Conservation (phyloP, 53 echinoderm and acorn worm species). For the Pentamera pediparva region DNA sequence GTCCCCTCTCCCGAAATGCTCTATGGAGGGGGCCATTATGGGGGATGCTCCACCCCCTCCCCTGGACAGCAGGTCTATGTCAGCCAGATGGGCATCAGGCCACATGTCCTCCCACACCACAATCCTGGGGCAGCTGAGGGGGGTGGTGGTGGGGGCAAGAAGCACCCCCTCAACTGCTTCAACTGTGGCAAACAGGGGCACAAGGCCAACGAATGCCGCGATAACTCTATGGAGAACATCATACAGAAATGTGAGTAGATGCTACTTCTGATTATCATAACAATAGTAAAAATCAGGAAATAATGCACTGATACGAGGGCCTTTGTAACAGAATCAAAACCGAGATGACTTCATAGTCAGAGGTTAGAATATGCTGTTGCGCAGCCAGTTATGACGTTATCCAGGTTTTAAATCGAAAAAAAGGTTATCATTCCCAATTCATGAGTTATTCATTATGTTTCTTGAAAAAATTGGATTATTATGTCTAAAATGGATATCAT, state of each 20-base stretch:
- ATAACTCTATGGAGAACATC: constrained; percentile 70
- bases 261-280: not conserved
- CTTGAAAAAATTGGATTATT: too few species aligned
- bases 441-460: too few species aligned
- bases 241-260: constrained; percentile 76
- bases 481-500: too few species aligned
- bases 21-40: not conserved
- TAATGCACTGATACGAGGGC: too few species aligned
- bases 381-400: too few species aligned
- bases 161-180: constrained; percentile 63
- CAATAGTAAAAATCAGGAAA: not conserved
- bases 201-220: constrained; percentile 61
- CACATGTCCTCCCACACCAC: constrained; percentile 49
- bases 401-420: too few species aligned
- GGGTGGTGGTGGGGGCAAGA: constrained; percentile 43
- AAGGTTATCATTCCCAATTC: too few species aligned
- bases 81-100: constrained; percentile 39
- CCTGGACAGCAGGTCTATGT: constrained; percentile 30
- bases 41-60: not conserved
- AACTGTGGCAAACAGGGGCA: constrained; percentile 88
- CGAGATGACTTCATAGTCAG: too few species aligned
- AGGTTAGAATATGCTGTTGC: too few species aligned
- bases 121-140: constrained; percentile 12
- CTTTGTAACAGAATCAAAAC: too few species aligned
- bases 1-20: constrained; percentile 29